Evolutionary conservation across 2,888 invertebrate species (phyloP), one percentile per base, ranked within the genome.

Genomic region (Acanthosoma haemorrhoidale): DNA sequence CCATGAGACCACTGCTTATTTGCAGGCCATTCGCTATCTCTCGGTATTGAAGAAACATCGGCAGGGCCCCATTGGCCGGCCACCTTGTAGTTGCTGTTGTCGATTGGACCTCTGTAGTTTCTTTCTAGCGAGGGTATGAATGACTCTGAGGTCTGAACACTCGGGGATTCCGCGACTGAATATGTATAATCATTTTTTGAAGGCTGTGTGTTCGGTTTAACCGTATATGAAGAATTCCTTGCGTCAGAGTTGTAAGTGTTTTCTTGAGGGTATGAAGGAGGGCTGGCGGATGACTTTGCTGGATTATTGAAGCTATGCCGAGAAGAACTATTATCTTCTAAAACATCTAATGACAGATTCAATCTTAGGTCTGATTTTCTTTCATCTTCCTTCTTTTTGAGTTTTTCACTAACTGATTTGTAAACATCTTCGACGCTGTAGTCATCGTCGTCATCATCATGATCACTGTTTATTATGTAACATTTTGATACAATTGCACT

Each of bases 371-470:
- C 67, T 13, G 18, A 11, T 59, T 68, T 59, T 13, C 59, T 41
- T 39, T 68, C 59, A 15, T 57, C 60, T 15, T 64, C 70, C 25
- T 34, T 51, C 25, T 64, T 70, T 32, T 67, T 70, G 1, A 91
- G 87, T 77, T 90, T 91, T 76, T 87, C 86, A 1, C 87, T 87
- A 0, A 88, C 91, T 0, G 89, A 89, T 78, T 89, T 86, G 75
- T 90, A 89, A 51, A 91, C 89, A 79, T 92, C 92, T 75, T 91
- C 91, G 73, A 89, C 90, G n/a, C 88, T 86, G 76, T 92, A 92
- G 77, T 92, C 91, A 76, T 91, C 91, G 71, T 88, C 88, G 70
- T 89, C 90, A 74, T 86, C 84, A 66, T 85, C 87, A 0, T 74
- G 71, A 15, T 74, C 73, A 18, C 69, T 68, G 39, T 61, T 51